Evolutionary conservation across 2,113 vertebrate genomes (phyloP), one percentile per base, ranked within the genome.

Genomic region (Otis tarda): DNA sequence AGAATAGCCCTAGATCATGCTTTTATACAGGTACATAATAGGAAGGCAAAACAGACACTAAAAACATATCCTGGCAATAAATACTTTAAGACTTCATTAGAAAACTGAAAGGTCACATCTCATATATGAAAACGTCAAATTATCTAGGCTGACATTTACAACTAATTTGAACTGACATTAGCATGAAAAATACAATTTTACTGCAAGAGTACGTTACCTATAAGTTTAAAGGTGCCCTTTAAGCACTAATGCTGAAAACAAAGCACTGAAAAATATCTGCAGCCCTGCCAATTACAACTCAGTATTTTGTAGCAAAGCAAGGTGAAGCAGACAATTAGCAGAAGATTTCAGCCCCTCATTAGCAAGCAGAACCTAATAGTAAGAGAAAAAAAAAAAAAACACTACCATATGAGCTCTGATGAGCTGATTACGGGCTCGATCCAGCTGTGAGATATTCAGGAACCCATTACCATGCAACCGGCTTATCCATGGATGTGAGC

Each of bases 101-200:
- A 81, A 93, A 97, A 94, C 64, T 37, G 33, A 88, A 90, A 95
- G 95, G 74, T 61, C 45, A 47, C 35, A 69, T 68, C 59, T 80
- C 43, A 91, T 63, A 83, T 35, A 56, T 0, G 22, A 81, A 70
- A 88, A 91, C 70, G 57, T 61, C 57, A 35, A 63, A 87, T 87
- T 93, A 89, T 43, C 83, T 71, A 90, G 43, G 68, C 74, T 95
- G 95, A 84, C 94, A 95, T 87, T 94, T 95, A 67, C 85, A 77
- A 80, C 78, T 77, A 89, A 89, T 95, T 93, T 95, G 67, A 94
- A 73, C 16, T 2, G 43, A 49, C 59, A 88, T 71, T 64, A 82
- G 57, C 61, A 94, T 78, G 71, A 86, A 83, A 95, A 95, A 88
- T 59, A 94, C 24, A 50, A 85, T 94, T 94, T 76, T 78, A 92